Evolutionary conservation across 2,888 invertebrate species (phyloP).

Genomic region (Zonitis immaculata): DNA sequence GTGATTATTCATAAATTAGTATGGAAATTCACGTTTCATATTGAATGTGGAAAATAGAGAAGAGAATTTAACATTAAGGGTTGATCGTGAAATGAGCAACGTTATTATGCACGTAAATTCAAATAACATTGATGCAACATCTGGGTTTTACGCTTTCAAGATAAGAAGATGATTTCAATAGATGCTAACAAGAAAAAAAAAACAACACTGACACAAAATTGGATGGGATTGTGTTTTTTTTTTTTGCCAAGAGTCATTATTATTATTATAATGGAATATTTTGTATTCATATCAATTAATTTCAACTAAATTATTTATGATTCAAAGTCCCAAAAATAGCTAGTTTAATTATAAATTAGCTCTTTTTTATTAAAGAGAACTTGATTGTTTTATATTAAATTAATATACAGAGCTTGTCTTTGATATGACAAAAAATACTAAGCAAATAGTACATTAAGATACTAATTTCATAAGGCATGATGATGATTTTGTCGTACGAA

Average conservation of each 20-base stretch:
- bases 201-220: too few species aligned
- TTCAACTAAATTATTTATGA: neutral
- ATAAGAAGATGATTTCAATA: neutral
- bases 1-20: slow-evolving; percentile 1
- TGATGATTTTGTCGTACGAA: too few species aligned
- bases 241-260: neutral
- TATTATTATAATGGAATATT: neutral
- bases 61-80: slow-evolving; percentile 1
- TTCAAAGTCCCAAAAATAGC: too few species aligned
- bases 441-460: too few species aligned
- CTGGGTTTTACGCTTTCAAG: neutral
- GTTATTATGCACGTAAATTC: slow-evolving; percentile 4
- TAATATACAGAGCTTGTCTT: too few species aligned
- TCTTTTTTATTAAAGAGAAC: neutral
- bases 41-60: neutral
- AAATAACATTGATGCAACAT: slow-evolving; percentile 1
- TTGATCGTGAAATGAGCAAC: slow-evolving; percentile 1
- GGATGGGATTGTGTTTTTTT: too few species aligned
- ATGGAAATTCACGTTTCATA: slow-evolving; percentile 1
- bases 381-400: neutral
- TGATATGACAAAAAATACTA: too few species aligned
- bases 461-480: too few species aligned
- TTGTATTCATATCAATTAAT: too few species aligned
- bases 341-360: neutral
- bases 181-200: neutral